Evolutionary conservation across 2,797 vertebrate genomes (phyloP).

Genomic region (Babyrousa celebensis): DNA sequence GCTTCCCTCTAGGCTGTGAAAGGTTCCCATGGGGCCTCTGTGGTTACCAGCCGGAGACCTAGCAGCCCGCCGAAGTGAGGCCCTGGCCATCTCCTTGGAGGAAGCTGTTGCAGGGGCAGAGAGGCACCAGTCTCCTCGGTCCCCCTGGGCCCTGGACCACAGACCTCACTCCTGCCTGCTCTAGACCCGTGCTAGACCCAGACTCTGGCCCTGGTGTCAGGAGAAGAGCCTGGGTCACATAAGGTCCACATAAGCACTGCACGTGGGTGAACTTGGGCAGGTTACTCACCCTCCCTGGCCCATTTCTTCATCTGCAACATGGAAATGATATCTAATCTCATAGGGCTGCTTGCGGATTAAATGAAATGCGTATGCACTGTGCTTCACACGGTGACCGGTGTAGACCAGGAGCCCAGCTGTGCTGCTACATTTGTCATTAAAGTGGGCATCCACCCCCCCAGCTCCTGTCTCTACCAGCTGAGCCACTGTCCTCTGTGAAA

Average conservation of each 20-base stretch:
- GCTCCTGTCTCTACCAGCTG: neutral
- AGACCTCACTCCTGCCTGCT: neutral
- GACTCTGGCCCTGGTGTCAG: neutral
- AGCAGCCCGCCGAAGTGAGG: neutral
- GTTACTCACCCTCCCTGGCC: neutral
- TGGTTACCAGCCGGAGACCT: neutral
- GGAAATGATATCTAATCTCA: neutral
- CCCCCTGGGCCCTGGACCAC: neutral
- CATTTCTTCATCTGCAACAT: neutral
- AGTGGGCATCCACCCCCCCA: neutral
- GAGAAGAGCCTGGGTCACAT: neutral
- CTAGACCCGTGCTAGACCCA: neutral
- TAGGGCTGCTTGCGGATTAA: neutral
- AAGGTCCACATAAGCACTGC: neutral
- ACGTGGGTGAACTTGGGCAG: neutral
- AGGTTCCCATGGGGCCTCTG: neutral
- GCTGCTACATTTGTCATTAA: neutral
- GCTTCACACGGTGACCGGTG: neutral
- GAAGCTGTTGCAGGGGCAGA: neutral
- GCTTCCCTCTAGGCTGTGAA: neutral
- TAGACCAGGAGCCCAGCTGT: accelerated
- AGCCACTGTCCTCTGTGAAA: neutral
- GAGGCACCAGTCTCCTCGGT: neutral
- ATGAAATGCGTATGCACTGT: neutral
- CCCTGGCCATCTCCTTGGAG: neutral